Conservation (phyloP, 2,888 invertebrate genomes). For the Nyleta sp. region DNA sequence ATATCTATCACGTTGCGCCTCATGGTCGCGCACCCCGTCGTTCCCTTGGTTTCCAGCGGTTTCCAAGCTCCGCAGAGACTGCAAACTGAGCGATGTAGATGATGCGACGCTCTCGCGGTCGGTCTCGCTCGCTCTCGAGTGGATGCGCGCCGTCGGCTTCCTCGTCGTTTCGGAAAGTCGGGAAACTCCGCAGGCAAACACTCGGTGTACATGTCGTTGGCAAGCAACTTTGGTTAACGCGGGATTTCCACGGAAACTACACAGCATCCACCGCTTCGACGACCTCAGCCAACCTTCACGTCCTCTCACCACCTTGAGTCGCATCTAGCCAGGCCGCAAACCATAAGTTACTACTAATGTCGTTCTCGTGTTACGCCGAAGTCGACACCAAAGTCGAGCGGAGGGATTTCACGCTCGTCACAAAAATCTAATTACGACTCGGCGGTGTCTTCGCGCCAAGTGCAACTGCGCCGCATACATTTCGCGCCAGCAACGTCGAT, state of each 20-base stretch:
- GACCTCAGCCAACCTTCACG: conserved; percentile 59
- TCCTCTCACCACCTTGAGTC: conserved; percentile 64
- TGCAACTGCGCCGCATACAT: conserved; percentile 43
- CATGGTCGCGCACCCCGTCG: conserved; percentile 41
- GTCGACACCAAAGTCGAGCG: conserved; percentile 64
- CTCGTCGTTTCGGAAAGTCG: conserved; percentile 48
- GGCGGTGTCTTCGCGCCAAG: conserved; percentile 27
- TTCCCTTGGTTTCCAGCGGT: conserved; percentile 47
- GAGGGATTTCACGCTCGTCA: conserved; percentile 63
- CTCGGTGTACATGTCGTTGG: conserved; percentile 77
- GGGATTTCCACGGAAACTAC: conserved; percentile 69
- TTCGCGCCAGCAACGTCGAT: conserved; percentile 29
- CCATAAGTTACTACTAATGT: conserved; percentile 82
- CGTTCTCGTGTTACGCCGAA: conserved; percentile 79
- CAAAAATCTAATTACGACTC: conserved; percentile 65
- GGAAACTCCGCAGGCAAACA: conserved; percentile 74
- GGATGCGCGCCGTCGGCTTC: neutral
- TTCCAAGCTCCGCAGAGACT: conserved; percentile 53
- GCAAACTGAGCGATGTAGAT: conserved; percentile 49
- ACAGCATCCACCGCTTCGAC: conserved; percentile 67
- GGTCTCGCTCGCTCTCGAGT: conserved; percentile 17
- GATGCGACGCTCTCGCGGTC: conserved; percentile 30
- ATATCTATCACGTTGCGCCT: conserved; percentile 73
- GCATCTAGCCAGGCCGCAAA: conserved; percentile 75
- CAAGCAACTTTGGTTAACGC: conserved; percentile 77